Conservation (phyloP, 2,113 vertebrate genomes). For the Riparia riparia region DNA sequence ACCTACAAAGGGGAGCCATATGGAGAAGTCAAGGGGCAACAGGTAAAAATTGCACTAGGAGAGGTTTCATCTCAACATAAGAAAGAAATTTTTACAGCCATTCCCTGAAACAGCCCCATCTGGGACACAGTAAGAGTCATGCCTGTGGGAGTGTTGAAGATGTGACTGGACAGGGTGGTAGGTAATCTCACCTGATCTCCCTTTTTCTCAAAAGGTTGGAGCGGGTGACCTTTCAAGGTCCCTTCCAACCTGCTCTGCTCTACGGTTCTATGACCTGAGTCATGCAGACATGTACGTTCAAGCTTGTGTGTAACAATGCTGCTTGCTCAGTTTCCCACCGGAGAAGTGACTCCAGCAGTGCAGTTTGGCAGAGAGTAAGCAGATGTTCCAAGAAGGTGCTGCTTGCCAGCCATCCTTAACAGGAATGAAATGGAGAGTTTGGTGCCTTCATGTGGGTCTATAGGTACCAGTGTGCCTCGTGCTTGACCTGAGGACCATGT, state of each 20-base stretch:
- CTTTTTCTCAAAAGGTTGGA: background rate
- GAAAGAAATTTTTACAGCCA: background rate
- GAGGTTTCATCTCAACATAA: background rate
- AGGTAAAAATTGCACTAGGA: background rate
- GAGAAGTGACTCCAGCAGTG: background rate
- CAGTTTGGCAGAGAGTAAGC: fast-evolving
- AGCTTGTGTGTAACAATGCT: fast-evolving
- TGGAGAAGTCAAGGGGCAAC: background rate
- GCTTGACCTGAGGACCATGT: background rate
- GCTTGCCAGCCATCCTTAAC: background rate
- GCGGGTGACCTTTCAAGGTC: background rate
- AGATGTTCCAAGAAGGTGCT: background rate
- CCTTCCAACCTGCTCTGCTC: background rate
- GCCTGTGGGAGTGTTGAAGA: fast-evolving
- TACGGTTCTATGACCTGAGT: fast-evolving
- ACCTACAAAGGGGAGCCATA: background rate
- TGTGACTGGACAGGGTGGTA: background rate
- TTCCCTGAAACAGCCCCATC: background rate
- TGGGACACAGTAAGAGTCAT: background rate
- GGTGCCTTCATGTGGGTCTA: background rate
- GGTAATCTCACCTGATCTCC: background rate
- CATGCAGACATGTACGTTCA: fast-evolving
- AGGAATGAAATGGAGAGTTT: fast-evolving
- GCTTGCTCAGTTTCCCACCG: background rate
- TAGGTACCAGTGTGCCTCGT: background rate